Percentiles rank a stretch among this genome's conserved stretches.
These are phyloP conservation scores for Sphenopsis melanotis DNA, from an alignment of 2,797 vertebrate species.

Conservation along the genomic window DNA sequence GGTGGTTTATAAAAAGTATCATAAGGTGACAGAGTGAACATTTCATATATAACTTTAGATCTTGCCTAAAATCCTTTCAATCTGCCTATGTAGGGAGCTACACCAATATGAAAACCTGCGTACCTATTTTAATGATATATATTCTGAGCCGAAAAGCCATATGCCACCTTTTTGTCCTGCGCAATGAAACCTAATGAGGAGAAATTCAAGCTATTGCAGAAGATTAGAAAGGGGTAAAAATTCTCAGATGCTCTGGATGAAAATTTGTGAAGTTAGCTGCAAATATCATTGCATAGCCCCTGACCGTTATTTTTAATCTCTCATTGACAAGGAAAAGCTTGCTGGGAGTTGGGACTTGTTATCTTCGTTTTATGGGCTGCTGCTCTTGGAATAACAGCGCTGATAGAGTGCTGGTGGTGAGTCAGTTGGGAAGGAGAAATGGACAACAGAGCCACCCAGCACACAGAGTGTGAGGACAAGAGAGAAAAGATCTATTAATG, in stretches of 20 bases:
- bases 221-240: slow-evolving; percentile 25
- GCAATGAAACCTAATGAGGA: slow-evolving; percentile 47
- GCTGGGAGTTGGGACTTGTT: slow-evolving; percentile 59
- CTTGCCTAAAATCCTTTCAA: not conserved
- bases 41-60: not conserved
- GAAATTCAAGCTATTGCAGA: slow-evolving; percentile 30
- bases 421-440: slow-evolving; percentile 26
- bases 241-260: not conserved
- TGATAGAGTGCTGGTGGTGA: slow-evolving; percentile 20
- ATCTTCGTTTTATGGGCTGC: slow-evolving; percentile 64
- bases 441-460: slow-evolving; percentile 16
- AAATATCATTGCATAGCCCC: slow-evolving; percentile 15
- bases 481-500: not conserved
- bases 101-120: not conserved
- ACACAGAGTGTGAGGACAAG: rapidly evolving
- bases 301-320: slow-evolving; percentile 64
- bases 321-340: slow-evolving; percentile 63
- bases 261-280: slow-evolving; percentile 53
- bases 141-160: slow-evolving; percentile 34
- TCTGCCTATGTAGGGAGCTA: not conserved
- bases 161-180: slow-evolving; percentile 5
- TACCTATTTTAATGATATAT: slow-evolving; percentile 25
- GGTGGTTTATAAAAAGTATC: not conserved
- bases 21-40: not conserved
- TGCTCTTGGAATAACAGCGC: slow-evolving; percentile 41